A percentile compares a stretch with the other conserved stretches of the same genome.
phyloP scores from a whole-genome alignment of 2,113 vertebrate genomes.

The Chlamydotis undulata region DNA sequence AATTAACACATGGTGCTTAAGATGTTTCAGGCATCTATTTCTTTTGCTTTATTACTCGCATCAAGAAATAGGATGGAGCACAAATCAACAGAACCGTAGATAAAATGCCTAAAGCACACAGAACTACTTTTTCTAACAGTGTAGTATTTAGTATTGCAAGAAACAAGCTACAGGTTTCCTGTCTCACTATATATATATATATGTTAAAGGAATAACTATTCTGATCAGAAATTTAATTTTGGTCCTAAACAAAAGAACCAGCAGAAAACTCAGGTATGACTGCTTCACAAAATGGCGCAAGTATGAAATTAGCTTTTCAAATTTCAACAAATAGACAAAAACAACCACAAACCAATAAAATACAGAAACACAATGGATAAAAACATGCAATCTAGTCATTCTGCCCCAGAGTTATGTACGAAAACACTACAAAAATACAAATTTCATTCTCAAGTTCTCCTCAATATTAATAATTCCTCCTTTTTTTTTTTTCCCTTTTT shows the following conservation, averaged over 20 bases:
- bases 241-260: background rate
- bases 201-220: background rate
- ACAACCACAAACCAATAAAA: constrained; percentile 28
- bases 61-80: constrained; percentile 26
- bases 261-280: constrained; percentile 5
- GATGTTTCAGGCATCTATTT: background rate
- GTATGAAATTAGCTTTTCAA: constrained; percentile 13
- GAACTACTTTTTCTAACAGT: background rate
- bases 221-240: background rate
- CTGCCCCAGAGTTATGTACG: constrained; percentile 37
- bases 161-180: background rate
- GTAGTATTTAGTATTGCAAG: background rate
- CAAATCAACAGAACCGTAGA: background rate
- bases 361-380: constrained; percentile 52
- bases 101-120: background rate
- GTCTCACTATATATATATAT: background rate
- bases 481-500: background rate
- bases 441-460: constrained; percentile 16
- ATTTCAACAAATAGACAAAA: constrained; percentile 22
- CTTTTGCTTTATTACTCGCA: constrained; percentile 19
- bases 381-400: constrained; percentile 44
- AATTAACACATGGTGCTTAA: constrained; percentile 4
- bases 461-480: background rate
- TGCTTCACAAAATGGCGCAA: constrained; percentile 9
- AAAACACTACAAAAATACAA: background rate